Base-by-base conservation (phyloP, 1,140 invertebrate species). In the Calycopis cecrops region DNA sequence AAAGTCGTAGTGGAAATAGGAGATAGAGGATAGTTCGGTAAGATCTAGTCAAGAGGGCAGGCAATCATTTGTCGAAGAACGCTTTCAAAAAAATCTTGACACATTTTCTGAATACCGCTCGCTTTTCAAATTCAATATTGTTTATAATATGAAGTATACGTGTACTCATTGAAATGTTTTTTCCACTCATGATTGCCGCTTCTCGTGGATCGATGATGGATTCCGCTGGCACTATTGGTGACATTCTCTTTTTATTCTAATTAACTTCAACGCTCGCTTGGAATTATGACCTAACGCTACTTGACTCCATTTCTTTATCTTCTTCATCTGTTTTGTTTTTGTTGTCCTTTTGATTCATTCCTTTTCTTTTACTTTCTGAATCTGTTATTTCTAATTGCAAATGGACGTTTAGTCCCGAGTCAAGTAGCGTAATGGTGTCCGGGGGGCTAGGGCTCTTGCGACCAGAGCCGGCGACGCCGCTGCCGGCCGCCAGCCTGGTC, bases 391-490 rank as follows among this genome's bases (percentile, higher is more conserved):
- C 51, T 11, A 16, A 35, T 34, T 57, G 18, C 47, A 53, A 33
- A 34, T 44, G 49, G 48, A 35, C 35, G 17, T 37, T 47, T 35
- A 91, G 90, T 81, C 89, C 88, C 71, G 90, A 90, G 86, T 90
- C 89, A 87, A 89, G 88, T 88, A 91, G 91, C 86, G 89, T 89
- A 69, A 86, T 89, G 88, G 89, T 89, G 67, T 89, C 89, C 69
- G 90, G 88, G 74, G 91, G 89, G 78, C 85, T 90, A 76, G 91
- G 89, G 86, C 91, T 85, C 65, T 87, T 82, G 72, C 88, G 76
- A 84, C 81, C 84, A 75, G 83, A 85, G 65, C 71, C 76, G 78
- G 69, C 81, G 67, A 70, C 80, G 59, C 80, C 85, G 62, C 65
- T 87, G 73, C 74, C 89, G 73, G 73, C 89, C 72, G 81, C 80